phyloP scores from a whole-genome alignment of 2,888 invertebrate species.

The Iphiclides podalirius region DNA sequence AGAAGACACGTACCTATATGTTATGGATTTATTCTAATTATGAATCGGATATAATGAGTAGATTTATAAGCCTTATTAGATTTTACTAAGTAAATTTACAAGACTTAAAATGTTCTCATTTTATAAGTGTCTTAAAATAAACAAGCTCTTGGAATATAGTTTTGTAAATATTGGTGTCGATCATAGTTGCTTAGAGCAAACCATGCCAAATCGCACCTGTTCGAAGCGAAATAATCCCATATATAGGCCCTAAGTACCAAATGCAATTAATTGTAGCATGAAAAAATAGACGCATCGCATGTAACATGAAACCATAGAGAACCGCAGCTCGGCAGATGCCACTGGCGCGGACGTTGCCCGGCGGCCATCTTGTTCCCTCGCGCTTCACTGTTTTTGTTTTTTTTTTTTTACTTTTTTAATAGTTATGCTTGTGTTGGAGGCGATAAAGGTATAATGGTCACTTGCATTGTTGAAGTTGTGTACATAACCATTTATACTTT shows the following conservation, averaged over 20 bases:
- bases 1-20: no score
- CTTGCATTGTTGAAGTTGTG: conserved; percentile 36
- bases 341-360: conserved; percentile 57
- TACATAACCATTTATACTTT: no score
- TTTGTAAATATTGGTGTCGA: no score
- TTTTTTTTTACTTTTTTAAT: conserved; percentile 22
- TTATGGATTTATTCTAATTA: no score
- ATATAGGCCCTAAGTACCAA: conserved; percentile 44
- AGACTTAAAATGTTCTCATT: no score
- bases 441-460: neutral
- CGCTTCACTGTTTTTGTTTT: conserved; percentile 31
- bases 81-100: no score
- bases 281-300: conserved; percentile 41
- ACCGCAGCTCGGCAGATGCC: conserved; percentile 59
- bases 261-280: conserved; percentile 38
- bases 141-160: no score
- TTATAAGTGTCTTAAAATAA: no score
- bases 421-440: conserved; percentile 11
- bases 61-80: no score
- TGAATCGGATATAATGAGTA: no score
- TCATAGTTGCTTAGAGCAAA: no score
- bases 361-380: conserved; percentile 44
- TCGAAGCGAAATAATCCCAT: neutral
- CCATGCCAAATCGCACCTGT: neutral
- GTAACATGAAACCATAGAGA: conserved; percentile 57